phyloP scores from a whole-genome alignment of 2,888 invertebrate genomes.

The Agrotis puta region DNA sequence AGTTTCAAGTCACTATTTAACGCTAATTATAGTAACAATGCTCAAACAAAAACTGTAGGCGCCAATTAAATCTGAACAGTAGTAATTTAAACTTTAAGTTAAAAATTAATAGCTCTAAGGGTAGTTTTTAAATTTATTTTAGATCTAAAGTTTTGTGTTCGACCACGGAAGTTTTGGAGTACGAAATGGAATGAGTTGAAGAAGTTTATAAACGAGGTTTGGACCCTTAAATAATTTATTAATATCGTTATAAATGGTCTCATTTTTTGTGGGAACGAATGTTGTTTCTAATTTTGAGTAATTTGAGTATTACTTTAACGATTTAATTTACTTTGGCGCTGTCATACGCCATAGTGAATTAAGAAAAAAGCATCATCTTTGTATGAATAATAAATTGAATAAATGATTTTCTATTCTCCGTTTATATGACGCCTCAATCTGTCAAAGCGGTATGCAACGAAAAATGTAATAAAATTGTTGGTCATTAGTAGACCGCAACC shows the following conservation, averaged over 20 bases:
- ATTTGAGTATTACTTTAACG: background rate
- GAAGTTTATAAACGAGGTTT: constrained; percentile 40
- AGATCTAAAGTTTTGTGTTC: constrained; percentile 57
- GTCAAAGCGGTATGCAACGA: too few species aligned
- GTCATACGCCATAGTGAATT: background rate
- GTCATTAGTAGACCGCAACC: too few species aligned
- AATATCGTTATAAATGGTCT: constrained; percentile 10
- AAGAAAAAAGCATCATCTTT: too few species aligned
- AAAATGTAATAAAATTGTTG: too few species aligned
- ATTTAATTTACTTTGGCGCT: background rate
- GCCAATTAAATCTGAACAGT: constrained; percentile 53
- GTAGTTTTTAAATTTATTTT: constrained; percentile 67
- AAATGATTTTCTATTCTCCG: too few species aligned
- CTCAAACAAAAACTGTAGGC: constrained; percentile 42
- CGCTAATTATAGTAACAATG: constrained; percentile 23
- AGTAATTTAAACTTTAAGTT: constrained; percentile 59
- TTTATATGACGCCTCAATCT: too few species aligned
- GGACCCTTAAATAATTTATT: constrained; percentile 31
- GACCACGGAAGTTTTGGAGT: constrained; percentile 48
- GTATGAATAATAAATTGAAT: background rate
- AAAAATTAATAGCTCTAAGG: constrained; percentile 42
- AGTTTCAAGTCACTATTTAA: constrained; percentile 26
- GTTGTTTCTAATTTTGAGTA: background rate
- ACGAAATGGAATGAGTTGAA: constrained; percentile 17
- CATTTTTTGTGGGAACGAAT: constrained; percentile 1